Evolutionary conservation across 2,113 vertebrate genomes (phyloP).

Genomic region (Chlorocebus sabaeus): DNA sequence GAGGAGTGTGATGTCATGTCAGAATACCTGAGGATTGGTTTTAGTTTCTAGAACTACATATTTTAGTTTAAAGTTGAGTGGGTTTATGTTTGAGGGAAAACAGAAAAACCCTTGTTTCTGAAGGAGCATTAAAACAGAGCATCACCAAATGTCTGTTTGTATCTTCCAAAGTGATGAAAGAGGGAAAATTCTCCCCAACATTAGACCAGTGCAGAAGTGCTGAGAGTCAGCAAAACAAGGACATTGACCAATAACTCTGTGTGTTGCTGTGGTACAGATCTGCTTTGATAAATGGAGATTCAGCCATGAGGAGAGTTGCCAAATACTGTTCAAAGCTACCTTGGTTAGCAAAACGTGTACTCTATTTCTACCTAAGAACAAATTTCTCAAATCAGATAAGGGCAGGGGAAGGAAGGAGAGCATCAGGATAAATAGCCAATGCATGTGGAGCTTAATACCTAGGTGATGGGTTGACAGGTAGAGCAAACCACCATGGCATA

Average conservation of each 20-base stretch:
- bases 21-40: not conserved
- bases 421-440: too few relatives aligned
- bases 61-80: not conserved
- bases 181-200: not conserved
- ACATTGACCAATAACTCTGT: conserved; percentile 76
- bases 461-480: too few relatives aligned
- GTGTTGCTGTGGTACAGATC: conserved; percentile 69
- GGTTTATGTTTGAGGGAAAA: not conserved
- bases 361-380: conserved; percentile 72
- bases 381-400: conserved; percentile 70
- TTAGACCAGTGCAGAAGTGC: not conserved
- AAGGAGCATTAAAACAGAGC: not conserved
- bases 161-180: not conserved
- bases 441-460: too few relatives aligned
- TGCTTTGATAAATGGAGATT: conserved; percentile 73
- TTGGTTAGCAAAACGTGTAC: conserved; percentile 69
- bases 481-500: too few relatives aligned
- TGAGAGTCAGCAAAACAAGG: conserved; percentile 62
- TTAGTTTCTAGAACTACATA: not conserved
- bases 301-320: conserved; percentile 71
- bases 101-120: not conserved
- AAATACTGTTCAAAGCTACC: conserved; percentile 67
- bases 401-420: too few relatives aligned
- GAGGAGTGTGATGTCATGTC: rapidly evolving
- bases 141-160: not conserved